phyloP scores from a whole-genome alignment of 2,888 invertebrate species.

The Erebia ligea region DNA sequence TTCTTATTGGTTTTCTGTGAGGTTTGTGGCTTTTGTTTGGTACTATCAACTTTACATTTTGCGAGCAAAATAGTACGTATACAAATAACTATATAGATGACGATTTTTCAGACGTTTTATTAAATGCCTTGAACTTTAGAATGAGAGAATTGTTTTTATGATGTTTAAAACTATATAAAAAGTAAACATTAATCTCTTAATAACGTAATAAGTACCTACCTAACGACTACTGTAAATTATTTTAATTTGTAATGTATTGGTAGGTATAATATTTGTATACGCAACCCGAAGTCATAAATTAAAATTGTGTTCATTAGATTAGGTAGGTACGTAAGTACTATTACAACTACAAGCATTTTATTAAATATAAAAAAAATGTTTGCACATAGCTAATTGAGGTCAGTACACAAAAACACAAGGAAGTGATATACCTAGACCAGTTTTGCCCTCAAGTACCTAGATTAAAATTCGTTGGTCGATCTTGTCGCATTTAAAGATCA shows the following conservation, averaged over 20 bases:
- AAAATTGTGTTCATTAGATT: slow-evolving; percentile 16
- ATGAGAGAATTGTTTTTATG: too few species aligned
- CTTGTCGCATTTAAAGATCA: slow-evolving; percentile 73
- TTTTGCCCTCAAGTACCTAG: slow-evolving; percentile 66
- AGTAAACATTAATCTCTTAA: too few species aligned
- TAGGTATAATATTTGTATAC: not conserved
- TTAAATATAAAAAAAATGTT: slow-evolving; percentile 31
- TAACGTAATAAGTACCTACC: not conserved
- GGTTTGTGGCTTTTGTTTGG: slow-evolving; percentile 7
- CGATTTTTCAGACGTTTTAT: too few species aligned
- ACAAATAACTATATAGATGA: too few species aligned
- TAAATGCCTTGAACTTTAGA: too few species aligned
- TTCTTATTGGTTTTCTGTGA: slow-evolving; percentile 22
- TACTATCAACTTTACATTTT: not conserved
- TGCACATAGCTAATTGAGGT: slow-evolving; percentile 41
- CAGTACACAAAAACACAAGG: slow-evolving; percentile 54
- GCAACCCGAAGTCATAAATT: not conserved
- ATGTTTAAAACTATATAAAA: too few species aligned
- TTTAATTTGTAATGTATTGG: too few species aligned
- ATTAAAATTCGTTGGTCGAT: slow-evolving; percentile 64
- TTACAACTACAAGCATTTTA: slow-evolving; percentile 18
- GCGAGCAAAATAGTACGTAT: too few species aligned
- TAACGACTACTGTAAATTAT: not conserved
- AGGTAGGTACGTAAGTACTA: not conserved
- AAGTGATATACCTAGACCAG: slow-evolving; percentile 64